These are phyloP conservation scores for Hylomyscus alleni DNA, from an alignment of 2,797 vertebrate species.

Conservation along the genomic window DNA sequence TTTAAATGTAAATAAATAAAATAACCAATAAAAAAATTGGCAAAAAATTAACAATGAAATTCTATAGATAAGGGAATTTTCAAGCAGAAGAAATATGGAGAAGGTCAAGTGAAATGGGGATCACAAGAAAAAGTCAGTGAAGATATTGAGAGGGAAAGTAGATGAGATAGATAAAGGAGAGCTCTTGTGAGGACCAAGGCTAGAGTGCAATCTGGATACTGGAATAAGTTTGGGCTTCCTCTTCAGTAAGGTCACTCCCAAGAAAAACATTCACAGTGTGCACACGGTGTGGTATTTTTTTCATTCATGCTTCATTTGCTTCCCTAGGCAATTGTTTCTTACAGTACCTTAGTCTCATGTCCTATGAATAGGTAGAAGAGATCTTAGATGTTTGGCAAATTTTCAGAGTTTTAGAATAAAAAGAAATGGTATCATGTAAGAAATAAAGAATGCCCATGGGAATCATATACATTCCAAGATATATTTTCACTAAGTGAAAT, in stretches of 20 bases:
- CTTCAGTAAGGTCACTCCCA: neutral
- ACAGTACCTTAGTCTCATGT: neutral
- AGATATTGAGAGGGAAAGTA: neutral
- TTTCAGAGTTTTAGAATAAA: conserved; percentile 57
- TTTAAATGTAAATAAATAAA: too few species aligned
- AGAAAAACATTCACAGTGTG: neutral
- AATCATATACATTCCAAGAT: neutral
- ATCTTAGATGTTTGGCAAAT: neutral
- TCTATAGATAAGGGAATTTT: neutral
- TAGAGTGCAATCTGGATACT: neutral
- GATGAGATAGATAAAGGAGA: neutral
- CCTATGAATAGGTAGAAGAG: neutral
- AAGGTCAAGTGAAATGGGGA: neutral
- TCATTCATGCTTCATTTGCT: neutral
- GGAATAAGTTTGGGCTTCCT: neutral
- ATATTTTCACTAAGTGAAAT: neutral
- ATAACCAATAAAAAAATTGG: too few species aligned
- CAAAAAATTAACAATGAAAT: too few species aligned
- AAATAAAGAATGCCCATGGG: neutral
- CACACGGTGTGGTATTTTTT: neutral
- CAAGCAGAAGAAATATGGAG: neutral
- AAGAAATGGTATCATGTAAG: neutral
- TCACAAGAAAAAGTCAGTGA: neutral
- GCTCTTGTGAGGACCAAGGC: neutral
- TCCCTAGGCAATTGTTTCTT: neutral